Evolutionary conservation across 2,113 vertebrate species (phyloP).

Genomic region (Propithecus coquereli): DNA sequence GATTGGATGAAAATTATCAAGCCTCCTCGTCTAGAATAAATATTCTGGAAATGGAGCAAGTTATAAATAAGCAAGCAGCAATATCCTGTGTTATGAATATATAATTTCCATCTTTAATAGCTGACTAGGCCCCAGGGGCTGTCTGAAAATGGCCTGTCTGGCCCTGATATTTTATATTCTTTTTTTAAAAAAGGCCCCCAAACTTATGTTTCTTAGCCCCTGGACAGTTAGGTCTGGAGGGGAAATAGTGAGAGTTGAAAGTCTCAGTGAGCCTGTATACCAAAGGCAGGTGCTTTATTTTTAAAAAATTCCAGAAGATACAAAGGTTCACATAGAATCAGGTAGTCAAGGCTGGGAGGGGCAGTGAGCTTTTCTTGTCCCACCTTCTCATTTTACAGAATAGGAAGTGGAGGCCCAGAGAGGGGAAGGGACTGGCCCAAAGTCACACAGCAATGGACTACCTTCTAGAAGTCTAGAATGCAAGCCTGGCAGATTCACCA

Average conservation of each 20-base stretch:
- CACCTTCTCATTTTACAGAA: background rate
- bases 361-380: background rate
- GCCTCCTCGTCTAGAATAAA: slow-evolving; percentile 89
- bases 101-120: slow-evolving; percentile 96
- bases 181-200: background rate
- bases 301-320: background rate
- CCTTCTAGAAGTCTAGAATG: background rate
- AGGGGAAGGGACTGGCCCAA: background rate
- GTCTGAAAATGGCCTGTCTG: slow-evolving; percentile 87
- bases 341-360: background rate
- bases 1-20: slow-evolving; percentile 90
- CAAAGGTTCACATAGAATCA: background rate
- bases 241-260: background rate
- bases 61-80: slow-evolving; percentile 97
- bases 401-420: background rate
- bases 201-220: slow-evolving; percentile 82
- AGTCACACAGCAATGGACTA: background rate
- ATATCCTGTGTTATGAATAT: slow-evolving; percentile 96
- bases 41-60: slow-evolving; percentile 89
- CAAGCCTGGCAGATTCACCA: background rate
- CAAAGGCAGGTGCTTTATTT: background rate
- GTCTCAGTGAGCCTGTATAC: fast-evolving
- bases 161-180: slow-evolving; percentile 85
- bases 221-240: slow-evolving; percentile 45
- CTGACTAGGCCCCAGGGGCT: slow-evolving; percentile 88